Evolutionary conservation across 2,888 invertebrate species (phyloP), one percentile per base, ranked within the genome.

Genomic region (Kryphioiulus occultus): DNA sequence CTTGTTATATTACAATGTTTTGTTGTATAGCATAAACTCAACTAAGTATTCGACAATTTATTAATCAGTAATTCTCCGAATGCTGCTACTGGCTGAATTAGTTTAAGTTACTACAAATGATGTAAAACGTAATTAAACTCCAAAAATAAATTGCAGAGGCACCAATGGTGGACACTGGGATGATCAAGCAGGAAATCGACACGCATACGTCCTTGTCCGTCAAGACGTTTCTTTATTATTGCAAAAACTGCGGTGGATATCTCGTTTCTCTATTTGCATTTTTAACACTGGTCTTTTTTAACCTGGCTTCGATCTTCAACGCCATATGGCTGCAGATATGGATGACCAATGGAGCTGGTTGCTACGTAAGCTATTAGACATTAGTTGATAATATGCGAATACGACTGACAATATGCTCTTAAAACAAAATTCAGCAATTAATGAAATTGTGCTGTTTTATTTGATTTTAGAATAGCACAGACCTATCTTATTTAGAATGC

Each of bases 251-350:
- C 39, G 88, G 88, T 26, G 88, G 88, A 44, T 86, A 86, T 26
- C 3, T 78, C 78, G 26, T 86, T 68, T 84, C 86, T 10, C 17
- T 88, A 15, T 30, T 88, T 17, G 88, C 86, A 17, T 86, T 88
- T 47, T 84, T 42, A 10, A 86, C 86, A 0, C 22, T 88, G 4
- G 35, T 88, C 7, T n/a, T 88, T 15, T 88, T 86, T 39, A 88
- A 88, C 30, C 90, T 91, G 17, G 89, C 92, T 5, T 88, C 90
- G 30, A 84, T 91, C 19, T 91, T 90, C 87, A 90, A 90, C 78
- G 89, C 89, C 35, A 87, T 91, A n/a, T 91, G 91, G 91, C 89
- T 91, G 0, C 90, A 90, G 87, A 35, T 87, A 9, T 91, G 91
- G 91, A 88, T 91, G 9, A 91, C 91, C 89, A 89, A 89, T 22